Conservation (phyloP, 2,113 vertebrate species). For the Sceloporus undulatus region DNA sequence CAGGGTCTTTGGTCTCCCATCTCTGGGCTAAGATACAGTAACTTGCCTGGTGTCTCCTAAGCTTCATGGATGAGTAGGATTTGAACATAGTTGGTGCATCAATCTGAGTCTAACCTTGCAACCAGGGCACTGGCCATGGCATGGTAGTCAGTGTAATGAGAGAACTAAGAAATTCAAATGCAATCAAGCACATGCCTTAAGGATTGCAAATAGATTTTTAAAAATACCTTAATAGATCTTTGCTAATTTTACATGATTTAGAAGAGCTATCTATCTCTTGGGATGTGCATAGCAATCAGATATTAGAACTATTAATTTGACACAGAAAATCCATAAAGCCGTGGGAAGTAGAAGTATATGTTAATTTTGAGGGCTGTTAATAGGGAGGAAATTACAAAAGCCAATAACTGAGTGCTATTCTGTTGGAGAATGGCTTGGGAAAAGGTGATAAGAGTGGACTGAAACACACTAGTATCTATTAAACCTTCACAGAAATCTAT, state of each 20-base stretch:
- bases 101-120: too few relatives aligned
- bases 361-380: conserved; percentile 1
- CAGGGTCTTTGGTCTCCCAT: too few relatives aligned
- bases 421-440: neutral
- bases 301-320: conserved; percentile 37
- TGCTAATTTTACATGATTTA: conserved; percentile 1
- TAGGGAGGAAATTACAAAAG: neutral
- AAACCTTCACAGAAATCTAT: too few relatives aligned
- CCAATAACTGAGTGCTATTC: conserved; percentile 10
- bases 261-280: conserved; percentile 13
- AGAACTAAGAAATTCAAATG: neutral
- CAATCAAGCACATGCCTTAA: conserved; percentile 5
- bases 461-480: neutral
- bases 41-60: too few relatives aligned
- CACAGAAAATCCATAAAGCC: conserved; percentile 12
- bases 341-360: neutral
- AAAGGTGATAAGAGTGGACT: conserved; percentile 4
- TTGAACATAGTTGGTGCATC: too few relatives aligned
- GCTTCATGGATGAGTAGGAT: too few relatives aligned
- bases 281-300: conserved; percentile 5
- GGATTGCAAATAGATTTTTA: neutral
- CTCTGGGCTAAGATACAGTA: too few relatives aligned
- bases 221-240: neutral
- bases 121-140: neutral
- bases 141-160: neutral